These are phyloP conservation scores for Mallateleia sp. DNA, from an alignment of 2,888 invertebrate genomes.

Conservation along the genomic window DNA sequence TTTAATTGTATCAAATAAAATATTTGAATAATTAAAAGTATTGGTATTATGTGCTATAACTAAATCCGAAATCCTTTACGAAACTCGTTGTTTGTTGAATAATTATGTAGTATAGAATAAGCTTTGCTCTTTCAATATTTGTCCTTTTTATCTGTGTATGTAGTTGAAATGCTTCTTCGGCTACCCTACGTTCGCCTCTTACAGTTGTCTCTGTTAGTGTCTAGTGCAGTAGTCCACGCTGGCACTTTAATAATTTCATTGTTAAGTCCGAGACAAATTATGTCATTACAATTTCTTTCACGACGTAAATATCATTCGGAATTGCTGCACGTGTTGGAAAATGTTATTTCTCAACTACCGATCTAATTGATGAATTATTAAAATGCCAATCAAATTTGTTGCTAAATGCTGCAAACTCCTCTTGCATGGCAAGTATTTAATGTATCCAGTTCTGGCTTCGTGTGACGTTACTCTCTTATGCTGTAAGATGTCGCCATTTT, in stretches of 20 bases:
- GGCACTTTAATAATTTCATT: constrained; percentile 67
- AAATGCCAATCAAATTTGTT: constrained; percentile 24
- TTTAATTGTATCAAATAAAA: too few relatives aligned
- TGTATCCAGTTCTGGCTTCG: constrained; percentile 15
- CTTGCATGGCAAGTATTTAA: constrained; percentile 18
- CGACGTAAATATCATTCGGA: too few relatives aligned
- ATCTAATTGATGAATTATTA: too few relatives aligned
- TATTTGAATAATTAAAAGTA: too few relatives aligned
- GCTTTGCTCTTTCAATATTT: constrained; percentile 73
- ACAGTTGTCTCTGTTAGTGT: constrained; percentile 61
- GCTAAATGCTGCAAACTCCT: constrained; percentile 15
- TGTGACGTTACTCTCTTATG: constrained; percentile 10
- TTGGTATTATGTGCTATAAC: too few relatives aligned
- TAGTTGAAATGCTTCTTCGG: constrained; percentile 70
- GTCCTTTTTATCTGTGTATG: constrained; percentile 64
- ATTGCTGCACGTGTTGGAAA: too few relatives aligned
- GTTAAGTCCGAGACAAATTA: constrained; percentile 40
- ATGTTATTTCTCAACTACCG: too few relatives aligned
- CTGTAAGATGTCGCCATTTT: background rate
- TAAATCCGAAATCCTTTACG: too few relatives aligned
- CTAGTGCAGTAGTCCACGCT: constrained; percentile 62
- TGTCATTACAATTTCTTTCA: constrained; percentile 10
- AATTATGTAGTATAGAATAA: constrained; percentile 73
- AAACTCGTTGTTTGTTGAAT: constrained; percentile 46
- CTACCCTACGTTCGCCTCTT: constrained; percentile 68